Evolutionary conservation across 2,797 vertebrate species (phyloP), one percentile per base, ranked within the genome.

Genomic region (Cryptoblepharus egeriae): DNA sequence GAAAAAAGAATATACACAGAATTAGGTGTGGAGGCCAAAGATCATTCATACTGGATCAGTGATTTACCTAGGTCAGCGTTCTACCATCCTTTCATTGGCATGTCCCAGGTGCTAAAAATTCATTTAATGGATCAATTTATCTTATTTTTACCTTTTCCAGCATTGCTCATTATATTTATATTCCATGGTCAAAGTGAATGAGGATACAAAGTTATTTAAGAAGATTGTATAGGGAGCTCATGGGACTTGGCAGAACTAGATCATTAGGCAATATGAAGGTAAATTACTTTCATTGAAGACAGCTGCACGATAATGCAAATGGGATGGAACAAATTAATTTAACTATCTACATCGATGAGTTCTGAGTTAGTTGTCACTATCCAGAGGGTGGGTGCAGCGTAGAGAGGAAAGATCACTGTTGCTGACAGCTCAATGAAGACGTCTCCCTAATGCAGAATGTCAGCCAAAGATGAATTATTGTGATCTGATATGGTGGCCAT

Each of bases 231-330:
- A 60, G 18, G 63, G 39, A 74, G 5, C 82, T 73, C 82, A 30
- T 22, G 61, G 71, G 76, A 79, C 52, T 61, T 74, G 82, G 39
- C 52, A 79, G 70, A 68, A 74, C 37, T 37, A 35, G 63, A 74
- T 73, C 52, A 60, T 79, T 84, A 84, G 63, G 39, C 76, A 79
- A 84, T 60, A 74, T 45, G 61, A 79, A 79, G 70, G 63, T 84
- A 84, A 79, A 74, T 78, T 84, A 22, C 52, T 84, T 79, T 84
- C 71, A 68, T 49, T 68, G 70, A 71, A 74, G 64, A 73, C 63
- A 74, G 82, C 76, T 79, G 82, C 37, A 79, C 79, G 76, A 74
- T 68, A 84, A 79, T 74, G 70, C 16, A 79, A 84, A 84, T 79
- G 37, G 55, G 71, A 74, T 74, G 70, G 77, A 84, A 84, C 82